A percentile compares a stretch with the other conserved stretches of the same genome.
These are phyloP conservation scores for Daubentonia madagascariensis DNA, from an alignment of 2,113 vertebrate genomes.

Conservation along the genomic window DNA sequence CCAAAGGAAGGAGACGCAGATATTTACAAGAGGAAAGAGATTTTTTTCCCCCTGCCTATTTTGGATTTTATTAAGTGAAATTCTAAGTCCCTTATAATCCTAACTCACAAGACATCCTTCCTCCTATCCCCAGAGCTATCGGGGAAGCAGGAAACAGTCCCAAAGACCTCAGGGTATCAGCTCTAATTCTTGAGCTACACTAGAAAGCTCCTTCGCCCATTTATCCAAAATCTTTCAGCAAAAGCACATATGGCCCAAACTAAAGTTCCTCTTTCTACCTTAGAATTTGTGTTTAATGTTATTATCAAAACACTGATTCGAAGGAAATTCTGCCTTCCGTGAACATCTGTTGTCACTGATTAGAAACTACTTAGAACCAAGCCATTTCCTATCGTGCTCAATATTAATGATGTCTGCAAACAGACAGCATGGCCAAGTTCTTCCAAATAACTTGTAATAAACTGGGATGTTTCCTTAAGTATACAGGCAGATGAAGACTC, in stretches of 20 bases:
- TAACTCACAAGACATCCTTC: background rate
- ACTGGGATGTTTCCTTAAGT: background rate
- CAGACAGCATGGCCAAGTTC: constrained; percentile 47
- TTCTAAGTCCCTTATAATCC: background rate
- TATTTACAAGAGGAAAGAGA: background rate
- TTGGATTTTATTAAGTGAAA: constrained; percentile 16
- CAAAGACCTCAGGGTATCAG: background rate
- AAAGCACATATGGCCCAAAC: background rate
- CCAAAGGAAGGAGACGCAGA: background rate
- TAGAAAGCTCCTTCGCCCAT: background rate
- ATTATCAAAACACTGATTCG: constrained; percentile 81
- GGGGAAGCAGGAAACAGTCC: background rate
- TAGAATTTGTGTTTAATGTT: constrained; percentile 75
- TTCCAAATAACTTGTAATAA: constrained; percentile 47
- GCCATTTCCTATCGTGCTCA: constrained; percentile 66
- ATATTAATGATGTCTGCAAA: constrained; percentile 70
- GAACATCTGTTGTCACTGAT: constrained; percentile 82
- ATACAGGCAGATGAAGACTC: background rate
- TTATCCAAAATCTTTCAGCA: background rate
- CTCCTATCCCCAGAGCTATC: background rate
- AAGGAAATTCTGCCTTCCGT: constrained; percentile 73
- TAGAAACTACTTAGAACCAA: constrained; percentile 79
- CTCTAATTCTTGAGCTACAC: background rate
- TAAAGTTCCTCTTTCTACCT: constrained; percentile 56
- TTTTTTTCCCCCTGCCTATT: background rate